A percentile compares a stretch with the other conserved stretches of the same genome.
phyloP scores from a whole-genome alignment of 30 jellyfish, hydroid and myxozoan species.

The Aurelia coerulea region DNA sequence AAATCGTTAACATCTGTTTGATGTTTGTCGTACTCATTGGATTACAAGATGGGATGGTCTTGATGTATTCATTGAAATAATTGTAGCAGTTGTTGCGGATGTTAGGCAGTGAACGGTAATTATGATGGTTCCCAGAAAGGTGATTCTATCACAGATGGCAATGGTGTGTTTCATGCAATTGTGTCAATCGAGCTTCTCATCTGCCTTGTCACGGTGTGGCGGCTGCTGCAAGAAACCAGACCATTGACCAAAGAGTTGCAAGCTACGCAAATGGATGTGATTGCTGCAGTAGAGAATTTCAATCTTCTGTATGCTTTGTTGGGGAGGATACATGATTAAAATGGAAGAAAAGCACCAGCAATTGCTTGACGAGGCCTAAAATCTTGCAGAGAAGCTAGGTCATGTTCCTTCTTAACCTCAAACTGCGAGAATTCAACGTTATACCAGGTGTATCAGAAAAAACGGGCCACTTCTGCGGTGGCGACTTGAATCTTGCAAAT shows the following conservation, averaged over 20 bases:
- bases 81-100: slow-evolving; percentile 45
- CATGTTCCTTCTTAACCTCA: slow-evolving; percentile 34
- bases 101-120: slow-evolving; percentile 21
- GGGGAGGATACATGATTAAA: background rate
- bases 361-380: slow-evolving; percentile 16
- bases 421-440: slow-evolving; percentile 16
- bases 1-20: slow-evolving; percentile 15
- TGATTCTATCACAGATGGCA: slow-evolving; percentile 5
- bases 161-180: slow-evolving; percentile 1
- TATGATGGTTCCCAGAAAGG: slow-evolving; percentile 5
- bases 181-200: slow-evolving; percentile 10
- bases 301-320: slow-evolving; percentile 14
- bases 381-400: slow-evolving; percentile 38
- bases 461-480: too few species aligned
- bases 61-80: slow-evolving; percentile 37
- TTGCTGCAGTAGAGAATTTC: background rate
- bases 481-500: too few species aligned
- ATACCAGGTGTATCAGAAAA: too few species aligned
- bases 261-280: slow-evolving; percentile 27
- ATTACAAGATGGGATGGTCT: slow-evolving; percentile 63
- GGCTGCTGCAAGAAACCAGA: slow-evolving; percentile 16
- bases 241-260: slow-evolving; percentile 60
- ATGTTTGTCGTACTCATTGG: slow-evolving; percentile 83
- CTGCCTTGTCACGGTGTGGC: slow-evolving; percentile 40
- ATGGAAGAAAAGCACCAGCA: background rate